These are phyloP conservation scores for Brachypteracias leptosomus DNA, from an alignment of 2,113 vertebrate genomes.

Conservation along the genomic window DNA sequence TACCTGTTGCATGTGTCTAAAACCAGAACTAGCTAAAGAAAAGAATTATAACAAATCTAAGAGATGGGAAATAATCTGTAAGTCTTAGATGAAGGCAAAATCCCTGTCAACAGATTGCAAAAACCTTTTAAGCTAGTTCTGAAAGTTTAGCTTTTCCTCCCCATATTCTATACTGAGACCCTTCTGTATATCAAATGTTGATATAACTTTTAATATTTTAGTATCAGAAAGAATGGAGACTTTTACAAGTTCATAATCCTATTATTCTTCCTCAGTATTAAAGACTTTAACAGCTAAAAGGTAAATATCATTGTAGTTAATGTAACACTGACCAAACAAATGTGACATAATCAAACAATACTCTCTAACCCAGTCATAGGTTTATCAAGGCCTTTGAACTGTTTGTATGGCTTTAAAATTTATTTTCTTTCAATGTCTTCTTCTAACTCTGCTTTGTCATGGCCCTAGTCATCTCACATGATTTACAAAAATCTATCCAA, in stretches of 20 bases:
- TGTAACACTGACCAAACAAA: neutral
- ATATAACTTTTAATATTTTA: neutral
- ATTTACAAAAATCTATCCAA: neutral
- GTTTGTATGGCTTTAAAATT: neutral
- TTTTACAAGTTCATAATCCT: neutral
- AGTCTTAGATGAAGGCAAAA: neutral
- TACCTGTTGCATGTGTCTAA: neutral
- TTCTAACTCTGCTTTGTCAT: slow-evolving; percentile 9
- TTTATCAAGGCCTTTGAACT: neutral
- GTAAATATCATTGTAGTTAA: neutral
- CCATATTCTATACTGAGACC: neutral
- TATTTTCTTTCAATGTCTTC: neutral
- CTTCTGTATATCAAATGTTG: neutral
- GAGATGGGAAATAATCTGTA: neutral
- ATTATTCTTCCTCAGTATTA: neutral
- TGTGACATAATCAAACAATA: neutral
- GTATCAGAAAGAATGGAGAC: neutral
- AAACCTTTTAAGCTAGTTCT: neutral
- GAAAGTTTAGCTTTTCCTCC: neutral
- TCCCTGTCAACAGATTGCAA: neutral
- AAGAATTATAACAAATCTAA: neutral
- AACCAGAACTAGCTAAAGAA: neutral
- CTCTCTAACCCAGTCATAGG: neutral
- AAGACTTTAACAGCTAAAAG: neutral
- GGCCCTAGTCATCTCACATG: neutral